Base-by-base conservation (phyloP, 2,797 vertebrate species). In the Zalophus californianus region DNA sequence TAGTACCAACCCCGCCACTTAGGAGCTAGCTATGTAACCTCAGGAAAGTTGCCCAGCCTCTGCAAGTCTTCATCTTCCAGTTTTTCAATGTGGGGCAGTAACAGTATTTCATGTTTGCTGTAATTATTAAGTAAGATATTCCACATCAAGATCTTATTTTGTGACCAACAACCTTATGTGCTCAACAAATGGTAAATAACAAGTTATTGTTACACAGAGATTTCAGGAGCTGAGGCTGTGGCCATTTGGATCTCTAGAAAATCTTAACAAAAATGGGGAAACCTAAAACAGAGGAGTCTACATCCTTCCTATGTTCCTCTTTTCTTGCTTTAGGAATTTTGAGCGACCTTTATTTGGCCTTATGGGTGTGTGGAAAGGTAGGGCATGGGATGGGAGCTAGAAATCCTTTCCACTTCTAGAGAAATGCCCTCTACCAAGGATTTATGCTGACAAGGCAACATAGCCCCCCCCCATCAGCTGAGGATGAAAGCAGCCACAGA, bases 401-500 rank as follows among this genome's bases (percentile, higher is more conserved):
- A 86, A 90, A 70, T 84, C 14, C 64, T 88, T 70, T 50, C 32
- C 3, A 58, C 18, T n/a, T 88, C 41, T 66, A 79, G 66, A 94
- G 88, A 90, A 70, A 91, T 62, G 86, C 29, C 94, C 83, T 94
- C 70, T 68, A 15, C 54, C 54, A 79, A 94, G 87, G 93, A 89
- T 52, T 35, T 83, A 12, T 58, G 56, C 66, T 16, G 2, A 20
- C 38, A 16, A 44, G 70, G 29, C 20, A 10, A 29, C 23, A 14
- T 0, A 44, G 62, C 27, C 41, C 14, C 18, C 35, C 35, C 38
- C 77, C 50, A 16, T 77, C 80, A 44, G 23, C 44, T 16, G 52
- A 90, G 18, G 14, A 56, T 41, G 73, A 89, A 86, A 86, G 77
- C 58, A 87, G 80, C 44, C 48, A 41, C 70, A 85, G 68, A 90